Conservation (phyloP, 2,113 vertebrate species). For the Accipiter cooperii region DNA sequence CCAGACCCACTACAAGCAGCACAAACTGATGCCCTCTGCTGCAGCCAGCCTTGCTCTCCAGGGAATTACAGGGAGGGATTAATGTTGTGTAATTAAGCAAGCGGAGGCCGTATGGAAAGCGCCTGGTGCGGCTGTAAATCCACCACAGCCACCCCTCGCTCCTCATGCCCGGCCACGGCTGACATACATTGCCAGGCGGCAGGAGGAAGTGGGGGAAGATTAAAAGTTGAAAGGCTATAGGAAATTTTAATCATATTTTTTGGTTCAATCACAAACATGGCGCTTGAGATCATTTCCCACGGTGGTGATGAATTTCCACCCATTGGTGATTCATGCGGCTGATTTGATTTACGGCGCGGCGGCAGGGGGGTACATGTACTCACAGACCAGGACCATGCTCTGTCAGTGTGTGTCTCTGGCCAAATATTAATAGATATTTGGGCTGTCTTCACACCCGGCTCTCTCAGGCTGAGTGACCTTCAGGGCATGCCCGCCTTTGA, state of each 20-base stretch:
- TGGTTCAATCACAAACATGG: rapidly evolving
- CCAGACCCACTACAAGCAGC: not conserved
- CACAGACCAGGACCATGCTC: rapidly evolving
- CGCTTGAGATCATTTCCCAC: rapidly evolving
- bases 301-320: not conserved
- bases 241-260: not conserved
- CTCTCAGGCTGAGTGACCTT: not conserved
- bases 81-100: not conserved
- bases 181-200: rapidly evolving
- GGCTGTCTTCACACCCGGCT: not conserved
- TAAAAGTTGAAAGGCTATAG: not conserved
- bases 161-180: rapidly evolving
- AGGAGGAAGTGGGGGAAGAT: rapidly evolving
- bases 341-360: rapidly evolving
- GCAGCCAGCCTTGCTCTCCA: not conserved
- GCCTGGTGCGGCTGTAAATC: not conserved
- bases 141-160: not conserved
- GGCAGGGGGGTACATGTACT: not conserved
- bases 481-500: not conserved
- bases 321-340: rapidly evolving
- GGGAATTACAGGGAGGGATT: not conserved
- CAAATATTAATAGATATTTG: rapidly evolving
- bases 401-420: rapidly evolving
- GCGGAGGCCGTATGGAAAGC: not conserved
- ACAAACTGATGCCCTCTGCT: not conserved